Conservation (phyloP, 2,888 invertebrate genomes). For the Agrochola circellaris region DNA sequence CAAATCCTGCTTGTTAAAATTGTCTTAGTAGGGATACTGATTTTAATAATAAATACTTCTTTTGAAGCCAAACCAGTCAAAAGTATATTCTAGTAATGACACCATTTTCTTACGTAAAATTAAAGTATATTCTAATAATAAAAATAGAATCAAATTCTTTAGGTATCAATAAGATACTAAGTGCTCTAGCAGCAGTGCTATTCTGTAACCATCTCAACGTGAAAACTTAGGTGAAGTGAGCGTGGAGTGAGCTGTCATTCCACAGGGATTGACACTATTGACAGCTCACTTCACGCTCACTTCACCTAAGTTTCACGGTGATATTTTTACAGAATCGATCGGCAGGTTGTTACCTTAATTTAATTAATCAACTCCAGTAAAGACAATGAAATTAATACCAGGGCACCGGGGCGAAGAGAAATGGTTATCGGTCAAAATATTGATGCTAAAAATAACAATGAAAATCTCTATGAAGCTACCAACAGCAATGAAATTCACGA, state of each 20-base stretch:
- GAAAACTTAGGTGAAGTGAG: too few relatives aligned
- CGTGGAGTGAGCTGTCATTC: too few relatives aligned
- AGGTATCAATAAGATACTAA: constrained; percentile 19
- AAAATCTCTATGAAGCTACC: background rate
- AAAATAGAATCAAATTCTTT: constrained; percentile 2
- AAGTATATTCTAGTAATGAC: constrained; percentile 1
- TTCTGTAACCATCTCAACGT: too few relatives aligned
- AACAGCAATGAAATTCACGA: background rate
- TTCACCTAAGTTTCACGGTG: too few relatives aligned
- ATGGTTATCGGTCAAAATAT: background rate
- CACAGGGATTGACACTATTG: too few relatives aligned
- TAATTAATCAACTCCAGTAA: background rate
- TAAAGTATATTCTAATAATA: background rate
- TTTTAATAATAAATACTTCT: background rate
- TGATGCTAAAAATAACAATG: background rate
- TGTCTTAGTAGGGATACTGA: background rate
- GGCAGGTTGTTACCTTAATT: background rate
- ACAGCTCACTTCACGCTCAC: too few relatives aligned
- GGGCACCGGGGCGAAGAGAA: background rate
- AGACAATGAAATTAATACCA: background rate
- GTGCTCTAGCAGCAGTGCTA: constrained; percentile 13
- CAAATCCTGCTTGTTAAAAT: background rate
- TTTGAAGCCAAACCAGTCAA: background rate
- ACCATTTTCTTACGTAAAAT: background rate
- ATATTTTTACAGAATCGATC: too few relatives aligned